Evolutionary conservation across 2,113 vertebrate genomes (phyloP), one percentile per base, ranked within the genome.

Genomic region (Herpailurus yagouaroundi): DNA sequence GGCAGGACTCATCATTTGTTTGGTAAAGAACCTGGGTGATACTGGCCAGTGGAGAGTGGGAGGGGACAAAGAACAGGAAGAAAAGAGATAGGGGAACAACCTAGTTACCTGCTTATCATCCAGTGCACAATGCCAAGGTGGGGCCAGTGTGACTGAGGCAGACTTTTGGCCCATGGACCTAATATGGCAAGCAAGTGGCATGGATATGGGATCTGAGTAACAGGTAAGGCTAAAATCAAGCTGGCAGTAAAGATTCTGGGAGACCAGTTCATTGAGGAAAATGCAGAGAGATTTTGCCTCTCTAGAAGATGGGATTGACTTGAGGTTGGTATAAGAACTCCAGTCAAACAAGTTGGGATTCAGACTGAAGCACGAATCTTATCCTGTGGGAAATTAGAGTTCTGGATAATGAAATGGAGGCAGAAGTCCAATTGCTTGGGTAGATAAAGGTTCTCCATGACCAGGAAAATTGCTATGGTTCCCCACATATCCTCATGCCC

Each of bases 1-100:
- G 27, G 15, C 71, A 93, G 11, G 60, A 36, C 15, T 83, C 23
- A 68, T 83, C 41, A 25, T 36, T 84, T 68, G 50, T 86, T 73
- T 79, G 14, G 29, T 18, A 74, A 95, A 96, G 31, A 92, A 63
- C 7, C 91, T 96, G 31, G 88, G 45, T 82, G 33, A 68, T 81
- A 7, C n/a, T 94, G 27, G 23, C 6, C 63, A 90, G 25, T 87
- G 14, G 31, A 83, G 27, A 82, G 25, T 38, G 4, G 36, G 15
- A 66, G 25, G 18, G 86, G 13, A 86, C 19, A 92, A 50, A 25
- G 6, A 80, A 7, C 3, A 80, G 41, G 57, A 73, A 3, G 33
- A 74, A 82, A 92, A 80, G 31, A 96, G 14, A 5, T 19, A 41
- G 23, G 52, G 16, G 48, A 55, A 83, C 89, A 90, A 96, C 2